Conservation (phyloP, 1,140 invertebrate genomes). For the Aphelenchoides fujianensis region DNA sequence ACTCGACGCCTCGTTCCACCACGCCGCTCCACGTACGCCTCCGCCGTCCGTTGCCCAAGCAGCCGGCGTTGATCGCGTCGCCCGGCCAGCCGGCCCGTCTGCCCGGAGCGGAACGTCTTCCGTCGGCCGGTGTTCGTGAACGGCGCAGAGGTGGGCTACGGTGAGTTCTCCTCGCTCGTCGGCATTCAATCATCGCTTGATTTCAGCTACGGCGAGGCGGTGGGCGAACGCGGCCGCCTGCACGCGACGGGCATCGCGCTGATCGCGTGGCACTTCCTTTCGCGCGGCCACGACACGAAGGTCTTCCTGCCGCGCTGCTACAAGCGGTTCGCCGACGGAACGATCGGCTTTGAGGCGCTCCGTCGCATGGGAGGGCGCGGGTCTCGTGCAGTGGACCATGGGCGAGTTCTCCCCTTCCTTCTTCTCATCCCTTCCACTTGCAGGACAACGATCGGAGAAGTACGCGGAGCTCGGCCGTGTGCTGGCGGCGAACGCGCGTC, state of each 20-base stretch:
- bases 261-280: neutral
- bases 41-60: neutral
- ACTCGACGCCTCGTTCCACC: neutral
- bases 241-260: neutral
- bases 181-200: neutral
- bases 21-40: neutral
- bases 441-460: slow-evolving; percentile 1
- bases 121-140: slow-evolving; percentile 11
- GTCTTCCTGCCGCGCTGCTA: slow-evolving; percentile 6
- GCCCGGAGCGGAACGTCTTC: neutral
- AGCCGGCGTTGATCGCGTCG: neutral
- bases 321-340: slow-evolving; percentile 1
- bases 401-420: neutral
- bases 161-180: slow-evolving; percentile 6
- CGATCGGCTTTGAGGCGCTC: neutral
- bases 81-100: no score
- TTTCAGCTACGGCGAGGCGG: slow-evolving; percentile 11
- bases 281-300: slow-evolving; percentile 4
- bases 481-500: neutral
- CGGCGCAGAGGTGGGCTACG: slow-evolving; percentile 1
- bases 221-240: slow-evolving; percentile 1
- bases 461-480: slow-evolving; percentile 15
- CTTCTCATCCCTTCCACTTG: neutral
- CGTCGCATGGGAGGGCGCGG: neutral
- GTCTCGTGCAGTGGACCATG: slow-evolving; percentile 13